Evolutionary conservation across 2,797 vertebrate species (phyloP).

Genomic region (Ptychobarbus kaznakovi): DNA sequence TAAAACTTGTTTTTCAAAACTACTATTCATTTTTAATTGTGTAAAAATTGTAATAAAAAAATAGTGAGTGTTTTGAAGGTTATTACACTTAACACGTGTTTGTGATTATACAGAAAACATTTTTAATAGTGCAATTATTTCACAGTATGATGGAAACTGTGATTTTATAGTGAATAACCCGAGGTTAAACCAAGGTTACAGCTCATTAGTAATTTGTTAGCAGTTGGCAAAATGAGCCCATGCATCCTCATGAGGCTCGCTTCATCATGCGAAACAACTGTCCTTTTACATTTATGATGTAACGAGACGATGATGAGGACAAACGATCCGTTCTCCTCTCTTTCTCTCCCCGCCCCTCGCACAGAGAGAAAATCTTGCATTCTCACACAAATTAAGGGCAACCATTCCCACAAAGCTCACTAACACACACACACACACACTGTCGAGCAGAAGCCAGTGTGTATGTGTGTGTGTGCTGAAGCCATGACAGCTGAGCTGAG

Average conservation of each 20-base stretch:
- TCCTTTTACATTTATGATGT: conserved; percentile 24
- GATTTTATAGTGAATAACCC: neutral
- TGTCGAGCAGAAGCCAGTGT: neutral
- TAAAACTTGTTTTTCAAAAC: too few relatives aligned
- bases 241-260: conserved; percentile 13
- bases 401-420: neutral
- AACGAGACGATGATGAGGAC: conserved; percentile 27
- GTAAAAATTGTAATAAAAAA: neutral
- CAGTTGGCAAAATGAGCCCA: conserved; percentile 5
- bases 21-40: too few relatives aligned
- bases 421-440: neutral
- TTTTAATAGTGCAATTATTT: neutral
- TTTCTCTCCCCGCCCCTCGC: neutral
- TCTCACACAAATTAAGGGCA: conserved; percentile 22
- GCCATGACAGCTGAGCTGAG: neutral
- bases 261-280: conserved; percentile 25
- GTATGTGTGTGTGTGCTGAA: conserved; percentile 11
- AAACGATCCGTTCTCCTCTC: conserved; percentile 15
- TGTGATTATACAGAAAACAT: neutral
- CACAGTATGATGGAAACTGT: neutral
- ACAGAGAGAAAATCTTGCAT: neutral
- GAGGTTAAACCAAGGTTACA: conserved; percentile 10
- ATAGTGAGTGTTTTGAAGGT: neutral
- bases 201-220: conserved; percentile 7
- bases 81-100: too few relatives aligned